phyloP scores from a whole-genome alignment of 2,888 invertebrate genomes.

The Panopea generosa region DNA sequence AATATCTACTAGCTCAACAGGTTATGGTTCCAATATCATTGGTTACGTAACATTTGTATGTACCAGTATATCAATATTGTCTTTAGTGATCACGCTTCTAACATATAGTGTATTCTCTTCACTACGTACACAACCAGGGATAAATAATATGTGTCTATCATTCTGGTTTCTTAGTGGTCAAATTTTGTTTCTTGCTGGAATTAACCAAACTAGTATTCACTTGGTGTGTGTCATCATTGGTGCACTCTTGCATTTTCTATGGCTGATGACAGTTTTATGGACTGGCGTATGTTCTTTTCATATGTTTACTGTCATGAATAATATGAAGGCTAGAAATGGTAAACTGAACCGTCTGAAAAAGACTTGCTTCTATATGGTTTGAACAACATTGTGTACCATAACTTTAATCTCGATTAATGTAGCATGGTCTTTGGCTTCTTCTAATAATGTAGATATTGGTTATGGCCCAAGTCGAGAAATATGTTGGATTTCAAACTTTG shows the following conservation, averaged over 20 bases:
- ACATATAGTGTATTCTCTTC: conserved; percentile 45
- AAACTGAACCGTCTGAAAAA: neutral
- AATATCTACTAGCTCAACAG: too few relatives aligned
- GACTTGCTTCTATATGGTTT: neutral
- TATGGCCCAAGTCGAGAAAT: conserved; percentile 42
- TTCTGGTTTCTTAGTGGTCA: conserved; percentile 55
- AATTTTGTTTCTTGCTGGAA: conserved; percentile 49
- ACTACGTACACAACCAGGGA: conserved; percentile 61
- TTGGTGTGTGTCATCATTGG: conserved; percentile 55
- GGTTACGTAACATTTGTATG: conserved; percentile 35
- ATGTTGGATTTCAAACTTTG: conserved; percentile 8
- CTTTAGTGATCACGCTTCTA: conserved; percentile 56
- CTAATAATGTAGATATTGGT: conserved; percentile 16
- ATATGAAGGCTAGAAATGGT: neutral
- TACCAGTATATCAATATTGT: conserved; percentile 44
- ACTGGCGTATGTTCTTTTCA: conserved; percentile 66
- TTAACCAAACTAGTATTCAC: conserved; percentile 11
- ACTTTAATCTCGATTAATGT: conserved; percentile 20
- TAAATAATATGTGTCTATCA: conserved; percentile 59
- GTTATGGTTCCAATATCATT: conserved; percentile 5
- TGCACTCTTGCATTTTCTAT: conserved; percentile 61
- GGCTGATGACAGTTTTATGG: conserved; percentile 61
- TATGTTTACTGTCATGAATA: conserved; percentile 62
- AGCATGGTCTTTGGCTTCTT: neutral
- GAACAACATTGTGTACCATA: conserved; percentile 9